Evolutionary conservation across 2,797 vertebrate genomes (phyloP), one percentile per base, ranked within the genome.

Genomic region (Apodemus agrarius): DNA sequence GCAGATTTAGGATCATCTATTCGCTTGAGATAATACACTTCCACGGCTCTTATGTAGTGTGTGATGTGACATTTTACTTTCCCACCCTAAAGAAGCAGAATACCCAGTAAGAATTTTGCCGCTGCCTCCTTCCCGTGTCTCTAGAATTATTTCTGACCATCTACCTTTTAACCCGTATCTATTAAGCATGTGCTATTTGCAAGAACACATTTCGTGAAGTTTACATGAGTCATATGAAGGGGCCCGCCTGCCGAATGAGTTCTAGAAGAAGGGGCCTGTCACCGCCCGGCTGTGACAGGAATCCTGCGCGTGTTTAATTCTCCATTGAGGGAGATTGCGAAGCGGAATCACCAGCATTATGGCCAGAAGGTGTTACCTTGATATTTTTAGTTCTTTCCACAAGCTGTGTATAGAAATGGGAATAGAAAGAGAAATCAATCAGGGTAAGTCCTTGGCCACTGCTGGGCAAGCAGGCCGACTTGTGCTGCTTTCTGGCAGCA

Each of bases 1-100:
- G 75, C 0, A 43, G 17, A 52, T 86, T 92, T 78, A 80, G 86
- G 19, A 81, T 69, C 81, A 49, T 59, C 85, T 75, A 76, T 93
- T 95, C 96, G 95, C 37, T 94, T 96, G 34, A 57, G 40, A 63
- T 63, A 87, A 82, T 92, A 96, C 29, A 91, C 92, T 94, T 86
- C 67, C n/a, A 63, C 9, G 87, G 34, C 21, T 37, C 93, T 93
- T 61, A 72, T 7, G 14, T 12, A 82, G 19, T 78, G 6, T 85
- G 65, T 83, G 59, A 96, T 21, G 6, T 65, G 74, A 76, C 19
- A 65, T 9, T 90, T 61, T 65, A 86, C 31, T 92, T 92, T 84
- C 37, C 12, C 40, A 59, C 37, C 22, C 34, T 34, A 31, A n/a
- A 74, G n/a, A 87, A 37, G 2, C 10, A 74, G 5, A 80, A 40